Conservation (phyloP, 2,113 vertebrate genomes). For the Elephas maximus region DNA sequence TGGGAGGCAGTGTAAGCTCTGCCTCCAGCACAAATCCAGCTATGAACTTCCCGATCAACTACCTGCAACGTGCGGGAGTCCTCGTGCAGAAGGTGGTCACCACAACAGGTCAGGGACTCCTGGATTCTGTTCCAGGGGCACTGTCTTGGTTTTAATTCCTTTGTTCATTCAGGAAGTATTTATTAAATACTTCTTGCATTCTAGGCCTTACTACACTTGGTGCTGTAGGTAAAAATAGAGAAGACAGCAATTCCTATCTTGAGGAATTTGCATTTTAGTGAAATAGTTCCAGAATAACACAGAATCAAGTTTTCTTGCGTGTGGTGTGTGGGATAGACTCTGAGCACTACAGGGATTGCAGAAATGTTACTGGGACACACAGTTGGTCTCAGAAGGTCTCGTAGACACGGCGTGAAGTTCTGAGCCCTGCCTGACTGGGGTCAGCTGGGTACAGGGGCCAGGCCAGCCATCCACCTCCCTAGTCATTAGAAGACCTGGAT, state of each 20-base stretch:
- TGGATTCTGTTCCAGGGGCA: not conserved
- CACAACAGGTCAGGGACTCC: slow-evolving; percentile 93
- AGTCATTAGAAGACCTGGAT: not conserved
- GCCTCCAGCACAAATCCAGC: slow-evolving; percentile 92
- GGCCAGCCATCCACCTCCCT: not conserved
- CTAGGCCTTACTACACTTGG: not conserved
- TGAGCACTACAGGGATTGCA: not conserved
- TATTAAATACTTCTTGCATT: slow-evolving; percentile 16
- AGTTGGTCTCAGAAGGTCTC: not conserved
- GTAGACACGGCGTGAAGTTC: not conserved
- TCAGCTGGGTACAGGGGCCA: not conserved
- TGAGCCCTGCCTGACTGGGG: not conserved
- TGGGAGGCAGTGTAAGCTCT: slow-evolving; percentile 88
- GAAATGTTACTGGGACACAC: not conserved
- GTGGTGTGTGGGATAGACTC: not conserved
- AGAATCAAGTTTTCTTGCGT: slow-evolving; percentile 22
- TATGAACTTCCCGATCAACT: slow-evolving; percentile 96
- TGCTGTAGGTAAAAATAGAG: slow-evolving; percentile 24
- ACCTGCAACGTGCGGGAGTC: slow-evolving; percentile 97
- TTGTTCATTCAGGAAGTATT: not conserved
- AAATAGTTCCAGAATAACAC: slow-evolving; percentile 23
- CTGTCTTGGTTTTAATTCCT: not conserved
- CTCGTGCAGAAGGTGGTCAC: slow-evolving; percentile 98
- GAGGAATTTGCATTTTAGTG: slow-evolving; percentile 35
- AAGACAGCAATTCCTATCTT: not conserved